Evolutionary conservation across 2,113 vertebrate genomes (phyloP).

Genomic region (Hoplias malabaricus): DNA sequence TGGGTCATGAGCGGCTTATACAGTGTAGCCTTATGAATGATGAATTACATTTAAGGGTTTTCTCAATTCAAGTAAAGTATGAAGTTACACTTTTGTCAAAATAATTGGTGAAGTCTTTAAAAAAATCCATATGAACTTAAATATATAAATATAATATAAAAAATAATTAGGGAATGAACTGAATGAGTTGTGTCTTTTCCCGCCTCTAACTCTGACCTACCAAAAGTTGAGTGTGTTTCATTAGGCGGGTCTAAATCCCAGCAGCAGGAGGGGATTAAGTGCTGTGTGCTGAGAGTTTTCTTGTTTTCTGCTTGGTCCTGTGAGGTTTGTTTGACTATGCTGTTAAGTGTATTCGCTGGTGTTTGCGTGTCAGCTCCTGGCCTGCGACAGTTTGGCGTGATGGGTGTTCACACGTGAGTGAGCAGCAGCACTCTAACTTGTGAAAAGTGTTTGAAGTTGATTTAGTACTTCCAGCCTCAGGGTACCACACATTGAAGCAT

Average conservation of each 20-base stretch:
- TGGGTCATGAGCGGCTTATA: too few species aligned
- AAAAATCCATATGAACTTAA: too few species aligned
- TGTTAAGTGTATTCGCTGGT: background rate
- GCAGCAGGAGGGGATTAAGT: background rate
- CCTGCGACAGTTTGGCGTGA: background rate
- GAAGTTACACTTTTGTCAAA: too few species aligned
- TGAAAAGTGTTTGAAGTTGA: background rate
- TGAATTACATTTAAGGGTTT: too few species aligned
- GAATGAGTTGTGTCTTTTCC: too few species aligned
- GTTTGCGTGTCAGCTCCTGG: background rate
- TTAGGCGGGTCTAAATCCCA: background rate
- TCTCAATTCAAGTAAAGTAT: too few species aligned
- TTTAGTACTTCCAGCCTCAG: background rate
- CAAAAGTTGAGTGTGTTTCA: background rate
- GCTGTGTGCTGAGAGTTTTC: background rate
- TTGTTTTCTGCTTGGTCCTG: background rate
- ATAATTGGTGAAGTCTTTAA: too few species aligned
- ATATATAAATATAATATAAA: too few species aligned
- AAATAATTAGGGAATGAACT: too few species aligned
- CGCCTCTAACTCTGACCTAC: too few species aligned
- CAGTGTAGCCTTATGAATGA: too few species aligned
- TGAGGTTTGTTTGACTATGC: background rate
- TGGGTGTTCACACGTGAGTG: slow-evolving; percentile 4
- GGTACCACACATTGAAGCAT: background rate
- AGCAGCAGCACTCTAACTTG: background rate